Percentiles rank a stretch among this genome's conserved stretches.
phyloP scores from a whole-genome alignment of 2,797 vertebrate species.

The Brachyrhaphis roseni region DNA sequence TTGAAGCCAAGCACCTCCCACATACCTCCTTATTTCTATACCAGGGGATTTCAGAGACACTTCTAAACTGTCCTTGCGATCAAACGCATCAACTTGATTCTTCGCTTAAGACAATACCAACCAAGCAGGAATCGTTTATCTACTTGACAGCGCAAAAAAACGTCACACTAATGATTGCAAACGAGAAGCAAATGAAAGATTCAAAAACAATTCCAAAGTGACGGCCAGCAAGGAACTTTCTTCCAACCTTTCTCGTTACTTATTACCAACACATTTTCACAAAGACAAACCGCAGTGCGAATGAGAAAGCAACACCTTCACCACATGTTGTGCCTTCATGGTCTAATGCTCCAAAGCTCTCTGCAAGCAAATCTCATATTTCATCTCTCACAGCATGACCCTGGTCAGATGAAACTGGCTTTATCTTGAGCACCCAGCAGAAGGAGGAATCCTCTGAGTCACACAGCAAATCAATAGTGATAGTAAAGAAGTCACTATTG shows the following conservation, averaged over 20 bases:
- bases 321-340: conserved; percentile 32
- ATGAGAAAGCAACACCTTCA: conserved; percentile 8
- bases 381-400: conserved; percentile 27
- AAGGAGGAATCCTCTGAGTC: conserved; percentile 8
- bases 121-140: background rate
- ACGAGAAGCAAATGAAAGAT: background rate
- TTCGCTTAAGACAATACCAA: conserved; percentile 2
- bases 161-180: background rate
- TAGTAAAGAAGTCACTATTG: no score
- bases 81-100: background rate
- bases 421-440: background rate
- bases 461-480: conserved; percentile 5
- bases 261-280: background rate
- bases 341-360: conserved; percentile 16
- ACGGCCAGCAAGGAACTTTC: background rate
- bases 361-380: conserved; percentile 20
- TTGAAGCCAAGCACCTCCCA: background rate
- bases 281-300: background rate
- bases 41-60: background rate
- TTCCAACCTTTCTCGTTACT: background rate
- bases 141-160: background rate
- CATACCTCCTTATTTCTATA: background rate
- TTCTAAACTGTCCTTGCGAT: background rate
- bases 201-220: background rate
- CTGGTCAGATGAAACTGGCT: conserved; percentile 20